These are phyloP conservation scores for Avahi laniger DNA, from an alignment of 2,797 vertebrate species.

Conservation along the genomic window DNA sequence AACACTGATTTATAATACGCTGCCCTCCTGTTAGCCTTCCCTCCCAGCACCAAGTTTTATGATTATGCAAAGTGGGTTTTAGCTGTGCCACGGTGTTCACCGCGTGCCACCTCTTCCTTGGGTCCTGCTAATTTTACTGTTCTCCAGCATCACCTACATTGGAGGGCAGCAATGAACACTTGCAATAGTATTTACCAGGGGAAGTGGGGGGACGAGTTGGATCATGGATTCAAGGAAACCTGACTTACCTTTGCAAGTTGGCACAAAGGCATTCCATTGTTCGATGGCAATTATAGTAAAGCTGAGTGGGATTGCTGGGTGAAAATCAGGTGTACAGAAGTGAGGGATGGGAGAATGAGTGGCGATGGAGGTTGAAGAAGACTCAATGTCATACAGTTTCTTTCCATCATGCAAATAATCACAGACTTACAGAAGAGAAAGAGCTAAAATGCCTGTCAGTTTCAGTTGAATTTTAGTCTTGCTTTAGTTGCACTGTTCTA, in stretches of 20 bases:
- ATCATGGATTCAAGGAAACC: background rate
- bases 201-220: background rate
- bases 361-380: background rate
- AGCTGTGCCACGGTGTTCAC: background rate
- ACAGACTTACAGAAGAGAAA: background rate
- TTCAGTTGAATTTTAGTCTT: conserved; percentile 20
- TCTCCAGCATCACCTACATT: background rate
- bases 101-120: background rate
- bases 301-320: background rate
- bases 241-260: background rate
- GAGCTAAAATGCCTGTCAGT: background rate
- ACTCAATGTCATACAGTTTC: background rate
- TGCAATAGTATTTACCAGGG: background rate
- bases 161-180: background rate
- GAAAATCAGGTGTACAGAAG: background rate
- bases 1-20: background rate
- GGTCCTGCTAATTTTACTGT: background rate
- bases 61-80: background rate
- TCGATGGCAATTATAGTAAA: background rate
- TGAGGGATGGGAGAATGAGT: background rate
- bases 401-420: background rate
- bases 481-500: background rate
- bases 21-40: background rate
- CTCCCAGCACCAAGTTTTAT: background rate
- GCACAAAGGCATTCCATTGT: background rate